Evolutionary conservation across 2,888 invertebrate species (phyloP).

Genomic region (Amphipyra tragopoginis): DNA sequence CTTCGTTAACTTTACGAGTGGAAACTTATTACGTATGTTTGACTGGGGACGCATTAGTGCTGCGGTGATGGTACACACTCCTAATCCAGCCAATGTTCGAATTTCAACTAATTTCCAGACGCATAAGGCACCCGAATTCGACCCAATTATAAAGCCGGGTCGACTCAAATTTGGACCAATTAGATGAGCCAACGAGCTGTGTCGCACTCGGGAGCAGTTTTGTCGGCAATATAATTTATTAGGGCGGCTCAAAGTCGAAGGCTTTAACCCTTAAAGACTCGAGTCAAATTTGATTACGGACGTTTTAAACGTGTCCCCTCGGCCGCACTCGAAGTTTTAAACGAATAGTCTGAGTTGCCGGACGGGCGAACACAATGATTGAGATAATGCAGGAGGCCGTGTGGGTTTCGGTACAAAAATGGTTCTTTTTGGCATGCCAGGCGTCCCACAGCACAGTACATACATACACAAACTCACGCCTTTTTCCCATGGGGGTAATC

Average conservation of each 20-base stretch:
- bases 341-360: slow-evolving; percentile 76
- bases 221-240: slow-evolving; percentile 90
- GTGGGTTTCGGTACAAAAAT: slow-evolving; percentile 22
- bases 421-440: slow-evolving; percentile 25
- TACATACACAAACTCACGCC: too few relatives aligned
- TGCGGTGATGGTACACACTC: slow-evolving; percentile 76
- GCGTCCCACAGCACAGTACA: slow-evolving; percentile 10
- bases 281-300: slow-evolving; percentile 88
- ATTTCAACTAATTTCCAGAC: slow-evolving; percentile 84
- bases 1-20: slow-evolving; percentile 82
- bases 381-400: slow-evolving; percentile 31
- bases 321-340: slow-evolving; percentile 80
- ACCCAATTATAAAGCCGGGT: slow-evolving; percentile 87
- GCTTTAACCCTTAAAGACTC: slow-evolving; percentile 89
- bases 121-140: slow-evolving; percentile 80
- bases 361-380: slow-evolving; percentile 60
- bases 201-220: slow-evolving; percentile 89
- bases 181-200: slow-evolving; percentile 89
- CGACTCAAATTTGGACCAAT: slow-evolving; percentile 88
- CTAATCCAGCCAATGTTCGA: slow-evolving; percentile 81
- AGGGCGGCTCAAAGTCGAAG: slow-evolving; percentile 87
- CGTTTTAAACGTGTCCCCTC: slow-evolving; percentile 85
- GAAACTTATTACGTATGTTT: slow-evolving; percentile 84
- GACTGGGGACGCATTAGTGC: slow-evolving; percentile 76
- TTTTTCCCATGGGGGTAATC: too few relatives aligned